phyloP scores from a whole-genome alignment of 2,113 vertebrate genomes.

The Lophochroa leadbeateri region DNA sequence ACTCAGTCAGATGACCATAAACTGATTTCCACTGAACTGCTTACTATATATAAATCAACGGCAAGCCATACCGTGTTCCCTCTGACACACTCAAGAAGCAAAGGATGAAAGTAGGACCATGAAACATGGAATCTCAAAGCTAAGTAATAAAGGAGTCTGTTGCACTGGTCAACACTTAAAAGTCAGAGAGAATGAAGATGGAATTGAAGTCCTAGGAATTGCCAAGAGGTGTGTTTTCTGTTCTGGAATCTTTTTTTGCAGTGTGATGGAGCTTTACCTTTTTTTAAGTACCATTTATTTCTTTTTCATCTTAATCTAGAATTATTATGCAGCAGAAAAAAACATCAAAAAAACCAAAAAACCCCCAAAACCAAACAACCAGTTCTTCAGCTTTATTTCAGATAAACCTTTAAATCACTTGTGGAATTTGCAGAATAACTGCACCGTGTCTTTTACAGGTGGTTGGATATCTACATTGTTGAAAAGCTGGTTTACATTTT shows the following conservation, averaged over 20 bases:
- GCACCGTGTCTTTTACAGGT: neutral
- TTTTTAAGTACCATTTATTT: neutral
- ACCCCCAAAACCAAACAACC: neutral
- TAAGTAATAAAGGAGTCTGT: neutral
- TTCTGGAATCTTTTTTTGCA: neutral
- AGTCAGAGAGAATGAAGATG: neutral
- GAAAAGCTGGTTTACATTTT: neutral
- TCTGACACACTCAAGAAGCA: neutral
- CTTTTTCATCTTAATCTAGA: constrained; percentile 14
- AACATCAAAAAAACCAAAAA: neutral
- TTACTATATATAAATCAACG: neutral
- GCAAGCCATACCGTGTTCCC: neutral
- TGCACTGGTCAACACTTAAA: neutral
- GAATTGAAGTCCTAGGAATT: neutral
- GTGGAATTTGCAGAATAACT: no score
- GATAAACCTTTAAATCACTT: neutral
- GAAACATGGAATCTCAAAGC: neutral
- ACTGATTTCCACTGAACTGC: neutral
- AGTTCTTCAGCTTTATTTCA: neutral
- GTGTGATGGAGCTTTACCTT: neutral
- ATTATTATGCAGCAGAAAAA: constrained; percentile 1
- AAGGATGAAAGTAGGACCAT: neutral
- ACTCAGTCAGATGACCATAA: neutral
- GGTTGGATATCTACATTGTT: constrained; percentile 12
- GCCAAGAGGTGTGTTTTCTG: neutral